Base-by-base conservation (phyloP, 2,797 vertebrate species). In the Scolopax bukidnonensis region DNA sequence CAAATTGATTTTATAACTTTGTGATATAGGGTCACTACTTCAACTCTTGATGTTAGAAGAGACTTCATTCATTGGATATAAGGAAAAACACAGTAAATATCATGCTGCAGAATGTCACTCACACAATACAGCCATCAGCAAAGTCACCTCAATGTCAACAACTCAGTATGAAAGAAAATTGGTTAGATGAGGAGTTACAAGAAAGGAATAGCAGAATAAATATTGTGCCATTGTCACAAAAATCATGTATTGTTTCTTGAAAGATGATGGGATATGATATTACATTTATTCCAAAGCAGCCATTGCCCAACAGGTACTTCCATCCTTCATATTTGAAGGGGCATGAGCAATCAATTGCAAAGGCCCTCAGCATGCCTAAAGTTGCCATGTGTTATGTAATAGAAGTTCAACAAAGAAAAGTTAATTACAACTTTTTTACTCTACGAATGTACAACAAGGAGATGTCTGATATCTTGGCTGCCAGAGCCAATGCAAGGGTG, bases 101-200 rank as follows among this genome's bases (percentile, higher is more conserved):
- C 36, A 51, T 33, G 20, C 43, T 92, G 79, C 68, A 78, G 84
- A 91, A 56, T 30, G 17, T 83, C 74, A 70, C 9, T 73, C 16
- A 40, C 15, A 80, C 33, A 74, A 61, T 28, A 28, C 60, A 82
- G 36, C 5, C 32, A 76, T 79, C 54, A 64, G 71, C 67, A 93
- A 94, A 53, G 64, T 75, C 83, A 85, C 36, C 6, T 95, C 91
- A 90, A 51, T 69, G 41, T 71, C 85, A 91, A 51, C 32, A 75
- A 57, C 6, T 71, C 59, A 63, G 47, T 81, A 81, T 2, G 1
- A 43, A 73, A 68, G 67, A 81, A 61, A 54, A 30, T 2, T 71
- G 9, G 10, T 63, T 79, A 60, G 20, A 64, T 89, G 54, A 81
- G 25, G 12, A 71, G 43, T 54, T 68, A 71, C 23, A 88, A 53